A percentile compares a stretch with the other conserved stretches of the same genome.
These are phyloP conservation scores for Phalacrocorax pelagicus DNA, from an alignment of 2,113 vertebrate genomes.

Conservation along the genomic window DNA sequence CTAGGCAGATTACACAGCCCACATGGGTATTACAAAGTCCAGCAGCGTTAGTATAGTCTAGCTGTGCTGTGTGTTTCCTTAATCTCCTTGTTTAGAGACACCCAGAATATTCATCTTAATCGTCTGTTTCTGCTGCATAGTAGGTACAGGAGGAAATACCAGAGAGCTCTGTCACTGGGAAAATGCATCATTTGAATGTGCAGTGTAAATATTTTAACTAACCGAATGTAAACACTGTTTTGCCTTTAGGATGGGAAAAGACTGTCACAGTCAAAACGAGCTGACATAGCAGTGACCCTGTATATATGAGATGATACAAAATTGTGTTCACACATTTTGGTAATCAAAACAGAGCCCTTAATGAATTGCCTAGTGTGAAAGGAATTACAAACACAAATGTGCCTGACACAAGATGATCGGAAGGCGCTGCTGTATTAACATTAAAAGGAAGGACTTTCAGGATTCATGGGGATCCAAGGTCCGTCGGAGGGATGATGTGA, in stretches of 20 bases:
- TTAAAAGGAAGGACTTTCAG: background rate
- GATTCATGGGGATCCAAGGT: background rate
- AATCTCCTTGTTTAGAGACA: conserved; percentile 15
- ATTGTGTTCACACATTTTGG: conserved; percentile 49
- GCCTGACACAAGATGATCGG: background rate
- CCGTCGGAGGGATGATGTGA: background rate
- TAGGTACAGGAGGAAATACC: conserved; percentile 59
- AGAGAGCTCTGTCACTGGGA: conserved; percentile 35
- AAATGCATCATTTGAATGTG: conserved; percentile 47
- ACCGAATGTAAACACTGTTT: conserved; percentile 43
- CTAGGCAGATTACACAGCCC: background rate
- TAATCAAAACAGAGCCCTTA: conserved; percentile 55
- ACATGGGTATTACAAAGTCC: background rate
- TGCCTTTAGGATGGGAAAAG: conserved; percentile 50
- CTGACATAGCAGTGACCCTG: conserved; percentile 46
- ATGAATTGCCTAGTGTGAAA: conserved; percentile 41
- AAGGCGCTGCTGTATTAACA: background rate
- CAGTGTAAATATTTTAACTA: conserved; percentile 66
- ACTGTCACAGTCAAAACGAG: background rate
- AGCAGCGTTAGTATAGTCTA: background rate
- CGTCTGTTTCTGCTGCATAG: conserved; percentile 7
- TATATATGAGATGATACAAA: conserved; percentile 45
- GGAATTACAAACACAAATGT: conserved; percentile 40
- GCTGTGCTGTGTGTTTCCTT: conserved; percentile 6
- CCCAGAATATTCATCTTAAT: conserved; percentile 2